phyloP scores from a whole-genome alignment of 2,797 vertebrate genomes.

The Leptatherina wallacei region DNA sequence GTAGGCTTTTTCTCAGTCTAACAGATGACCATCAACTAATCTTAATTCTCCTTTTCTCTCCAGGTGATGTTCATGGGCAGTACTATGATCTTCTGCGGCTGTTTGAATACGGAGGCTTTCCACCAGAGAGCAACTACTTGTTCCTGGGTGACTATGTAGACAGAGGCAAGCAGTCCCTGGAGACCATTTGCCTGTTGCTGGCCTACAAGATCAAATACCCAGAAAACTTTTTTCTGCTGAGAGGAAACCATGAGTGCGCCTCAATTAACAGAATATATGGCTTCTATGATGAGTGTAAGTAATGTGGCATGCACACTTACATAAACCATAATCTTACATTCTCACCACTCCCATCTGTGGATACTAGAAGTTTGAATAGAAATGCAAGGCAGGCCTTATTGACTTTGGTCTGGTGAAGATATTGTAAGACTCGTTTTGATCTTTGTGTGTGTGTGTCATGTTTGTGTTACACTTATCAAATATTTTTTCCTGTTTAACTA shows the following conservation, averaged over 20 bases:
- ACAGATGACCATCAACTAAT: background rate
- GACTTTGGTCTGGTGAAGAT: background rate
- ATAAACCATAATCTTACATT: background rate
- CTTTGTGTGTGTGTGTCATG: background rate
- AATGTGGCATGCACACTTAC: background rate
- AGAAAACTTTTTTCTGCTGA: constrained; percentile 88
- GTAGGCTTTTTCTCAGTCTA: background rate
- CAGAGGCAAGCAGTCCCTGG: constrained; percentile 87
- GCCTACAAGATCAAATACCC: constrained; percentile 89
- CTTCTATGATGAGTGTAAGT: constrained; percentile 89
- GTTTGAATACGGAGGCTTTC: constrained; percentile 88
- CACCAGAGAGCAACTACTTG: constrained; percentile 88
- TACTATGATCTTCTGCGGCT: constrained; percentile 88
- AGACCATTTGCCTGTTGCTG: constrained; percentile 87
- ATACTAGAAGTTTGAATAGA: background rate
- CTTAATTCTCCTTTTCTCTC: constrained; percentile 16
- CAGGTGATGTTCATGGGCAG: constrained; percentile 87
- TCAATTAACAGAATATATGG: constrained; percentile 90
- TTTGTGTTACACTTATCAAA: background rate
- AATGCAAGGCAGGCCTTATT: background rate
- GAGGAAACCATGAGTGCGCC: constrained; percentile 88
- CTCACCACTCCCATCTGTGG: background rate
- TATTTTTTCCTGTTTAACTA: background rate
- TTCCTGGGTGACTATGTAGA: constrained; percentile 89
- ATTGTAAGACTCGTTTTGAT: background rate